Evolutionary conservation across 2,888 invertebrate species (phyloP), one percentile per base, ranked within the genome.

Genomic region (Ochropleura leucogaster): DNA sequence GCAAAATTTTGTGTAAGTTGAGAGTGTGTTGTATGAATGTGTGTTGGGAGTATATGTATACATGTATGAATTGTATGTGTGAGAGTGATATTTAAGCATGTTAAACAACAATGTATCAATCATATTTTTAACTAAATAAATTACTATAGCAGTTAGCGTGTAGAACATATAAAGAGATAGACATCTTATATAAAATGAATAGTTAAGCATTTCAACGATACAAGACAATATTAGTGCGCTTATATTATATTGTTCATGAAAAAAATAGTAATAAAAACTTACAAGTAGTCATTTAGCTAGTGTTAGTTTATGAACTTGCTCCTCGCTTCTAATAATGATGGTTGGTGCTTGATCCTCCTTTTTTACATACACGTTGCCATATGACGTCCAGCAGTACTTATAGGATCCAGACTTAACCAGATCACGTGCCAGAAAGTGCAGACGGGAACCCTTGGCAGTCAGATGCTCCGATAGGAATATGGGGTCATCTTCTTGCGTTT

Each of bases 401-500:
- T 44, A 62, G 44, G 62, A 18, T 46, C 62, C 62, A 44, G 47
- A 64, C 30, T 64, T 64, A 47, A 47, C 30, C 47, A 64, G 16
- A 16, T 64, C 62, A n/a, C 44, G 62, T 44, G 62, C 44, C n/a
- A 62, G 62, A 44, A 62, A 62, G n/a, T 62, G 42, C 64, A 47
- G 47, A 20, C 64, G 64, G 40, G 69, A 59, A 51, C 69, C 69
- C 69, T 69, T 69, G 16, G 62, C 3, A 42, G 69, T 62, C 44
- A 69, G 16, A 40, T 69, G 69, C 49, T 69, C 69, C 12, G 69
- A 69, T 9, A 69, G 12, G 59, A 68, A 74, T 9, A 74, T 40
- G n/a, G 68, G 73, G n/a, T 57, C 51, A 47, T 68, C 68, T 64
- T 74, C 73, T 14, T 44, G 18, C 4, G 42, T 63, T 63, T 68